Evolutionary conservation across 2,113 vertebrate species (phyloP).

Genomic region (Nothoprocta pentlandii): DNA sequence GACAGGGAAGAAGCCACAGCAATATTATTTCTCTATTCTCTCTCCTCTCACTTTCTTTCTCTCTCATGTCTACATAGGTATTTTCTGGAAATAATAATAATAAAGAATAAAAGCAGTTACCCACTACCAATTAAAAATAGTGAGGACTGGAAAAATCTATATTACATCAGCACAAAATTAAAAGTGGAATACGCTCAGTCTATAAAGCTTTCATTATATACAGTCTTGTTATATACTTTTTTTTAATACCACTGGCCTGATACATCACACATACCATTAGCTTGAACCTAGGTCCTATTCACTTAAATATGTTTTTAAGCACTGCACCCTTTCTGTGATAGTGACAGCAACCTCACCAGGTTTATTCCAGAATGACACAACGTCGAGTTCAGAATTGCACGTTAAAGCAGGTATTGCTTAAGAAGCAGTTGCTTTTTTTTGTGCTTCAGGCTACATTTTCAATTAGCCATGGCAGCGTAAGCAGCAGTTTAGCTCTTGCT

Average conservation of each 20-base stretch:
- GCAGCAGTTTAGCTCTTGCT: background rate
- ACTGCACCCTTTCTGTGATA: background rate
- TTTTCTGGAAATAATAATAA: background rate
- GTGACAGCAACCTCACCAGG: too few species aligned
- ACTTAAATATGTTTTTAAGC: background rate
- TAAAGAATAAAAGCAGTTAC: background rate
- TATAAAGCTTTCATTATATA: background rate
- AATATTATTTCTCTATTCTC: background rate
- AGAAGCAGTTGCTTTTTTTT: background rate
- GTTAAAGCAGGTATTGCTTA: conserved; percentile 7
- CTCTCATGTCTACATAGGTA: accelerated
- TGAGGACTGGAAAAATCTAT: background rate
- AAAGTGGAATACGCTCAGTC: background rate
- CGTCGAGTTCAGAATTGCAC: background rate
- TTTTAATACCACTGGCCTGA: background rate
- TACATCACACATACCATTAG: background rate
- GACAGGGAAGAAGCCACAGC: background rate
- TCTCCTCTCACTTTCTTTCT: background rate
- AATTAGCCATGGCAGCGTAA: background rate
- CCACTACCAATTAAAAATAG: background rate
- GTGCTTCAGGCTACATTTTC: conserved; percentile 30
- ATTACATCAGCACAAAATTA: background rate
- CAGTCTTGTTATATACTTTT: background rate
- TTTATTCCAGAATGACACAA: background rate
- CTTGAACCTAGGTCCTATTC: background rate